Percentiles rank a stretch among this genome's conserved stretches.
These are phyloP conservation scores for Blera fallax DNA, from an alignment of 2,888 invertebrate species.

Conservation along the genomic window DNA sequence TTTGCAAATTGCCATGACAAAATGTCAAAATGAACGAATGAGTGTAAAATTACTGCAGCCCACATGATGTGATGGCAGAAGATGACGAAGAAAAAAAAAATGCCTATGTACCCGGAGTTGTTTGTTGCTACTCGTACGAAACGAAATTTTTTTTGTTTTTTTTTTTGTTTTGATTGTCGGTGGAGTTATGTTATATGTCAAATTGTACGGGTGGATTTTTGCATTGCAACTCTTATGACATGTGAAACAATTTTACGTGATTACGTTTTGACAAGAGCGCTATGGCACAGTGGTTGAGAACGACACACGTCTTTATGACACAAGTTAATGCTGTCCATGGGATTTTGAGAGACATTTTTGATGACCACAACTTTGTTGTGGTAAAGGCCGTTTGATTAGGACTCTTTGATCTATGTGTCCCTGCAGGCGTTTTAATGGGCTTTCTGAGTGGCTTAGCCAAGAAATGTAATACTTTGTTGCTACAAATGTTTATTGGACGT, in stretches of 20 bases:
- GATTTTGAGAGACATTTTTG: conserved; percentile 7
- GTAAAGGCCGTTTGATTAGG: background rate
- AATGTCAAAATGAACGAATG: conserved; percentile 70
- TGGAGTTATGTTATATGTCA: conserved; percentile 46
- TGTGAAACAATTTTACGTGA: conserved; percentile 47
- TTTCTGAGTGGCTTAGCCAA: background rate
- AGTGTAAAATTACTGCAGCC: conserved; percentile 70
- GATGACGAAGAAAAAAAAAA: conserved; percentile 23
- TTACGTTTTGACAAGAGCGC: conserved; percentile 40
- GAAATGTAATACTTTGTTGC: background rate
- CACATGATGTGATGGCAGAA: conserved; percentile 49
- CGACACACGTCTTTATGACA: conserved; percentile 23
- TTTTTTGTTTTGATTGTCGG: conserved; percentile 13
- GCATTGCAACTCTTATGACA: conserved; percentile 27
- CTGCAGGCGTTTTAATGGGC: background rate
- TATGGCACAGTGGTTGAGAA: conserved; percentile 22
- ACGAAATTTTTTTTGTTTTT: background rate
- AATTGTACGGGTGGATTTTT: conserved; percentile 40
- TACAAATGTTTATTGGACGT: background rate
- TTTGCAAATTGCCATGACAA: conserved; percentile 72
- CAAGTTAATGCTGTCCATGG: conserved; percentile 32
- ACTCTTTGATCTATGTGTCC: conserved; percentile 11
- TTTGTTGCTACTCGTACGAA: background rate
- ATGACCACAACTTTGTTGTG: conserved; percentile 16
- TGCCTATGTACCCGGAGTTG: background rate